Percentiles rank a stretch among this genome's conserved stretches.
These are phyloP conservation scores for Lottia scabra DNA, from an alignment of 2,888 invertebrate genomes.

Conservation along the genomic window DNA sequence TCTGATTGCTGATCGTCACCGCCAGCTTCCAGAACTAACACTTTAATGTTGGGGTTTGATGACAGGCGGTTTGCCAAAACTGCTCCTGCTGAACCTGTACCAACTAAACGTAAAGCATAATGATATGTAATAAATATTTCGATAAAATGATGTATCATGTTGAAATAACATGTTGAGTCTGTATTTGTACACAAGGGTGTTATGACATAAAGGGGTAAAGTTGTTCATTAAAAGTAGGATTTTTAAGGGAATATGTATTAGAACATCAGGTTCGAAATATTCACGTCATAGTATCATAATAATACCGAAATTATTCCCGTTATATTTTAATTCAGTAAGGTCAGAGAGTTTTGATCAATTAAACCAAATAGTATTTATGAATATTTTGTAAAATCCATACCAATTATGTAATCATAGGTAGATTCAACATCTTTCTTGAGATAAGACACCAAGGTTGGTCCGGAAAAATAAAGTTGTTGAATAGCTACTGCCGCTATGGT, in stretches of 20 bases:
- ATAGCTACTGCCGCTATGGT: background rate
- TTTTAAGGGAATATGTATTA: no score
- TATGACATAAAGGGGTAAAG: no score
- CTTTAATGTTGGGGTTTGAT: constrained; percentile 59
- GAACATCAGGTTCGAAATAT: no score
- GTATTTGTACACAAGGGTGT: no score
- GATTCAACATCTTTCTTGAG: background rate
- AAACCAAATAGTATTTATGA: no score
- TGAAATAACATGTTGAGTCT: no score
- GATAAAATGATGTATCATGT: no score
- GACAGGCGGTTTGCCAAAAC: constrained; percentile 70
- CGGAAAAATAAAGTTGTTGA: background rate
- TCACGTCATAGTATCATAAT: no score
- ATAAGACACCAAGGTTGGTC: background rate
- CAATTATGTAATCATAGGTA: background rate
- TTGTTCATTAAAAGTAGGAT: no score
- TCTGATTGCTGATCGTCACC: constrained; percentile 62
- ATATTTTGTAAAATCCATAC: background rate
- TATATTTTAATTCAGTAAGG: no score
- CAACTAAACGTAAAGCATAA: constrained; percentile 48
- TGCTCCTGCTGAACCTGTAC: constrained; percentile 71
- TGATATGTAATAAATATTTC: no score
- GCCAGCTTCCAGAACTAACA: constrained; percentile 69
- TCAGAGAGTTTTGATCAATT: no score
- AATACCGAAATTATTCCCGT: background rate